phyloP scores from a whole-genome alignment of 2,113 vertebrate species.

The Gymnarchus niloticus region DNA sequence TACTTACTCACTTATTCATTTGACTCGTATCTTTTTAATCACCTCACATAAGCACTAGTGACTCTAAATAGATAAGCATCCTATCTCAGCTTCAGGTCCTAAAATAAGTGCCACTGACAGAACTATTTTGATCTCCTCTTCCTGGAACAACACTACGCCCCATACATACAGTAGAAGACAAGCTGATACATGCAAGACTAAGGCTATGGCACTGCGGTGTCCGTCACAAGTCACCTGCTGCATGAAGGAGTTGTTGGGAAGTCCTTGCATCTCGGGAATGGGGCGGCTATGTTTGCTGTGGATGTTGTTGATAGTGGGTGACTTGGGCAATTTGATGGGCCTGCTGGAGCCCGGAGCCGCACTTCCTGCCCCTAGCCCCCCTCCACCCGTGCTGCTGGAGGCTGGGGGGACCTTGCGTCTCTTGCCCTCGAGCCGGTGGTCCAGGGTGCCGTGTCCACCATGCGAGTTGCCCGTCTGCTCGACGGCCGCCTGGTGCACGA shows the following conservation, averaged over 20 bases:
- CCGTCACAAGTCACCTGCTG: slow-evolving; percentile 97
- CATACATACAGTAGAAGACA: background rate
- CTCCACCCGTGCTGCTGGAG: slow-evolving; percentile 65
- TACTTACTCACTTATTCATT: background rate
- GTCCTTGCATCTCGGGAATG: slow-evolving; percentile 78
- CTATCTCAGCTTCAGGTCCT: background rate
- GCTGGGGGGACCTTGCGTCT: slow-evolving; percentile 85
- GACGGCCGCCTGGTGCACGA: slow-evolving; percentile 76
- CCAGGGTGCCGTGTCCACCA: slow-evolving; percentile 66
- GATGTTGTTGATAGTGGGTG: slow-evolving; percentile 85
- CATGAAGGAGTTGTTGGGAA: slow-evolving; percentile 85
- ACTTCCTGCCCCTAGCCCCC: background rate
- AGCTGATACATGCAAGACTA: background rate
- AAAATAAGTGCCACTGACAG: background rate
- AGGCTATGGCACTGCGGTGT: background rate
- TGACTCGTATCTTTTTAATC: background rate
- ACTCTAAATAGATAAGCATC: background rate
- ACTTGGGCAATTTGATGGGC: slow-evolving; percentile 80
- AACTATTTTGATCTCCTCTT: background rate
- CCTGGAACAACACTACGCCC: background rate
- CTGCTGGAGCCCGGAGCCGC: slow-evolving; percentile 59
- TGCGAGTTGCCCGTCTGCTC: slow-evolving; percentile 60
- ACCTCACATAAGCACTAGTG: background rate
- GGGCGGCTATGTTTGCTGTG: slow-evolving; percentile 85
- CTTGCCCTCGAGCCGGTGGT: slow-evolving; percentile 82